Evolutionary conservation across 2,888 invertebrate species (phyloP).

Genomic region (Myopa tessellatipennis): DNA sequence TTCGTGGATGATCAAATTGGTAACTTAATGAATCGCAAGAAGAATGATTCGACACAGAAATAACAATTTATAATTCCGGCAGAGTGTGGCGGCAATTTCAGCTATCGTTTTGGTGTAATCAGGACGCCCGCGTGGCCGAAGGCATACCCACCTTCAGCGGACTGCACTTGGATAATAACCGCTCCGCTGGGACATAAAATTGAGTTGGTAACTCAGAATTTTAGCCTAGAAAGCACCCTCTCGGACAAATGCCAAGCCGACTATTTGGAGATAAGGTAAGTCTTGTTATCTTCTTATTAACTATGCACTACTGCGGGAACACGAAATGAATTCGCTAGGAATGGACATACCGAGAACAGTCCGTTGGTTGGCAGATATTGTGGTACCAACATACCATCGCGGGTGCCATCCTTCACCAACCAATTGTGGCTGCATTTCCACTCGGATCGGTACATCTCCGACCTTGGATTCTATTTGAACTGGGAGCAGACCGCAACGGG

Average conservation of each 20-base stretch:
- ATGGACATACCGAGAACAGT: constrained; percentile 78
- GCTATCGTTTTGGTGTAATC: constrained; percentile 76
- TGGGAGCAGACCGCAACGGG: constrained; percentile 77
- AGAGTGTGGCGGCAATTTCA: constrained; percentile 81
- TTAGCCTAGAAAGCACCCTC: constrained; percentile 75
- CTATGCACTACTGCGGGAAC: background rate
- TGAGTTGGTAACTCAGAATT: constrained; percentile 74
- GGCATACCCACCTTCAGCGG: constrained; percentile 74
- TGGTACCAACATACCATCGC: constrained; percentile 73
- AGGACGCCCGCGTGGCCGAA: constrained; percentile 85
- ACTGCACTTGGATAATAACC: constrained; percentile 84
- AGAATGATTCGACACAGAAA: background rate
- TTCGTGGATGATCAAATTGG: constrained; percentile 44
- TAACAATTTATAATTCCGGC: background rate
- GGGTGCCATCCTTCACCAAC: constrained; percentile 81
- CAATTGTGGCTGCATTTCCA: constrained; percentile 79
- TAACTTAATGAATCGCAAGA: constrained; percentile 15
- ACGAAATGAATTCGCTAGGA: constrained; percentile 69
- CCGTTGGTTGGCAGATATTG: constrained; percentile 87
- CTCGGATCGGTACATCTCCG: constrained; percentile 75
- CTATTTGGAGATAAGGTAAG: constrained; percentile 79
- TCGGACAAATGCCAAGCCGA: constrained; percentile 72
- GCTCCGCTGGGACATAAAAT: constrained; percentile 82
- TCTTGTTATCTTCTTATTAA: no score
- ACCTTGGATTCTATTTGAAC: constrained; percentile 77